A percentile compares a stretch with the other conserved stretches of the same genome.
These are phyloP conservation scores for Scolopax rusticola DNA, from an alignment of 2,797 vertebrate species.

Conservation along the genomic window DNA sequence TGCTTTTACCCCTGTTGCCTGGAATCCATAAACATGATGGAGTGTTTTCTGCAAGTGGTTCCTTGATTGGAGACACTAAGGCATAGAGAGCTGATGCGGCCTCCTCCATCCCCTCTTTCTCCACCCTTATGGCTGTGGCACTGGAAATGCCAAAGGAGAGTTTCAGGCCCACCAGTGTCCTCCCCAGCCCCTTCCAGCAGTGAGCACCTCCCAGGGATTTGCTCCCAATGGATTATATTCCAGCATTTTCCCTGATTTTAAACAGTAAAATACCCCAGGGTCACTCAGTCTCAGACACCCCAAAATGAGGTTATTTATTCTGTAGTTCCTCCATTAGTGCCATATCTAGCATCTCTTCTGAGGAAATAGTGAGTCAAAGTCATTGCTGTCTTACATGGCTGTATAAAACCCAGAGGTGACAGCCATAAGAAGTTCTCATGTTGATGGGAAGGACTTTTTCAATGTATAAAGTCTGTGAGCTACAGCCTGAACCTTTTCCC, in stretches of 20 bases:
- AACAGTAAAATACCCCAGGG: neutral
- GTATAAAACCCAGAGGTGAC: neutral
- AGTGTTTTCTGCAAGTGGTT: neutral
- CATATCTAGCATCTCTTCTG: too few relatives aligned
- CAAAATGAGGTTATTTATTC: neutral
- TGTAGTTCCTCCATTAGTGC: neutral
- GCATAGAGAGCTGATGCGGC: neutral
- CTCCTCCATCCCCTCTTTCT: neutral
- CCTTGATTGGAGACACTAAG: neutral
- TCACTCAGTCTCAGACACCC: neutral
- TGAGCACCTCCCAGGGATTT: neutral
- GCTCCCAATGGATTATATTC: neutral
- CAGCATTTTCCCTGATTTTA: neutral
- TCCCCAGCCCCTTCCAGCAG: neutral
- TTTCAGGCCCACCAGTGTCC: neutral
- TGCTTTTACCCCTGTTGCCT: neutral
- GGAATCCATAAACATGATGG: neutral
- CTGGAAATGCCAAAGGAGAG: neutral
- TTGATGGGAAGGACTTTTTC: neutral
- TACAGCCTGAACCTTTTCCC: neutral
- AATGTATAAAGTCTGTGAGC: neutral
- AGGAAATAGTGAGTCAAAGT: neutral
- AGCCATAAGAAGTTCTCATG: accelerated
- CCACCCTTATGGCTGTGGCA: neutral
- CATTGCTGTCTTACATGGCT: neutral